Evolutionary conservation across 2,888 invertebrate genomes (phyloP).

Genomic region (Conus canariensis): DNA sequence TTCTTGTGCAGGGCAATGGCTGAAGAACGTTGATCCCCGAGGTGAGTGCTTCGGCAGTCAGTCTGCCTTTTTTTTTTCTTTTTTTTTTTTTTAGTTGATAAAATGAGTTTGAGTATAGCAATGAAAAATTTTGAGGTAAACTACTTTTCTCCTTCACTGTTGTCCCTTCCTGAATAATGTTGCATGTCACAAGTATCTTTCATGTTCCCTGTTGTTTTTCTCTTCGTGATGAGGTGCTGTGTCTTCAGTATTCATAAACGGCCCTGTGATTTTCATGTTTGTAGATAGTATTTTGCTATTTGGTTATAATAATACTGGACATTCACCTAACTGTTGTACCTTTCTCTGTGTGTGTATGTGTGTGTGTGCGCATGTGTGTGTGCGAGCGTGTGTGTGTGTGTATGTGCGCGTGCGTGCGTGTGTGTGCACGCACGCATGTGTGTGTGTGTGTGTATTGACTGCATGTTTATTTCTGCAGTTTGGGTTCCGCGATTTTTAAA

Average conservation of each 20-base stretch:
- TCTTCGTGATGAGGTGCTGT: not conserved
- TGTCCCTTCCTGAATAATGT: not conserved
- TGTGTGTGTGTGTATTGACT: constrained; percentile 18
- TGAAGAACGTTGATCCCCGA: constrained; percentile 74
- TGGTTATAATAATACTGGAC: too few species aligned
- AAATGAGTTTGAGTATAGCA: not conserved
- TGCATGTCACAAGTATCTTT: not conserved
- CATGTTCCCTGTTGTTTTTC: not conserved
- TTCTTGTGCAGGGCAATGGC: constrained; percentile 62
- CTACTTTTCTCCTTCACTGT: constrained; percentile 2
- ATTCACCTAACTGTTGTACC: constrained; percentile 2
- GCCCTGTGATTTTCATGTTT: too few species aligned
- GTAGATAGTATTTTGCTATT: too few species aligned
- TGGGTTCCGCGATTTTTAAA: too few species aligned
- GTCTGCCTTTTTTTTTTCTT: not conserved
- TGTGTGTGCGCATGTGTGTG: too few species aligned
- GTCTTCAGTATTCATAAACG: too few species aligned
- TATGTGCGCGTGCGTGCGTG: too few species aligned
- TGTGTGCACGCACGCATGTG: not conserved
- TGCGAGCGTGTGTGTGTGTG: too few species aligned
- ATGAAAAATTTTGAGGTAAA: not conserved
- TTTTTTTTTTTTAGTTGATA: not conserved
- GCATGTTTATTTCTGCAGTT: not conserved
- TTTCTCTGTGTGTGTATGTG: not conserved
- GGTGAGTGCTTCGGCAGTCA: constrained; percentile 57